Base-by-base conservation (phyloP, 2,113 vertebrate genomes). In the Syrmaticus mikado region DNA sequence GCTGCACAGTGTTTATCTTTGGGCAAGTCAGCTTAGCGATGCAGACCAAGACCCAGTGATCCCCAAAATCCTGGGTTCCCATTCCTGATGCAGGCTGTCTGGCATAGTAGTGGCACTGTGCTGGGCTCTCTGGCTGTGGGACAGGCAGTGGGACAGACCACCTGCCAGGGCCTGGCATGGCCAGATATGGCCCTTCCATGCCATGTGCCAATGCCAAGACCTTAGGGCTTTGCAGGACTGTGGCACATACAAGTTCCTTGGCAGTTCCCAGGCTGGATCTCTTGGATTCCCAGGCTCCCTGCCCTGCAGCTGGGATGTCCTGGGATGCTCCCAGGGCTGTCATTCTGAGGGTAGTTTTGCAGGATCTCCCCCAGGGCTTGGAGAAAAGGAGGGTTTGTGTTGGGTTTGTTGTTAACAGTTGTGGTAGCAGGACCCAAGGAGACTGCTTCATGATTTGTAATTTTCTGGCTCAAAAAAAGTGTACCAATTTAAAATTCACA, bases 251-350 rank as follows among this genome's bases (percentile, higher is more conserved):
- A 53, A 87, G 76, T 92, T 87, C 81, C 62, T 3, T 11, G 79
- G 71, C 75, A 85, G 72, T 91, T 92, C 66, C 66, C 78, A 76
- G 58, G 27, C 74, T 82, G 71, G 48, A 41, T 90, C 84, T 91
- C 62, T 79, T 79, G 84, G 74, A 87, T 93, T 92, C 82, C 84
- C 89, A 91, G 84, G 80, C 83, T 92, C 70, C 61, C 87, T 90
- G 81, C 84, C 91, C 89, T 68, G 71, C 66, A 79, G 87, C 30
- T 1, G 74, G 38, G 77, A 84, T 36, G 52, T 7, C 8, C 77
- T 72, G 87, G 65, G 89, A 88, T 95, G 73, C 73, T 46, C 86
- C 91, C 74, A 84, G 86, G 84, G 66, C 83, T 86, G 73, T 82
- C 70, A 46, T 74, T 78, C 68, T 2, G 3, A 78, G 89, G 52